These are phyloP conservation scores for Argentina silus DNA, from an alignment of 2,797 vertebrate species.

Conservation along the genomic window DNA sequence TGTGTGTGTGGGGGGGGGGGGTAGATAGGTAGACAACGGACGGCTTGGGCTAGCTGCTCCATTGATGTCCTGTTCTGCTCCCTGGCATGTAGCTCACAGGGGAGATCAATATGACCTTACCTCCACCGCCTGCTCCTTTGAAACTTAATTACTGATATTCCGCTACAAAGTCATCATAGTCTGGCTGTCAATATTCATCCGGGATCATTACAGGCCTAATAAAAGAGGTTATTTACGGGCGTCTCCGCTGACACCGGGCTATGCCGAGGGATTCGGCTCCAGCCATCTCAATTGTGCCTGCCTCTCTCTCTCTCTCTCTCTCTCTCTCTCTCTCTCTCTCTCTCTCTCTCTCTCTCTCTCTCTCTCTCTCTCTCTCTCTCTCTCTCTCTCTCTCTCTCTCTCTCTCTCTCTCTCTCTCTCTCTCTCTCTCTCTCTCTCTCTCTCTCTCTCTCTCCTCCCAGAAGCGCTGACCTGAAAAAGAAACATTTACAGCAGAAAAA, in stretches of 20 bases:
- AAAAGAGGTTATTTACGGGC: slow-evolving; percentile 81
- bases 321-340: not conserved
- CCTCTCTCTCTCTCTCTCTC: slow-evolving; percentile 1
- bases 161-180: slow-evolving; percentile 84
- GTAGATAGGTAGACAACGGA: too few species aligned
- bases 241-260: slow-evolving; percentile 74
- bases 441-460: slow-evolving; percentile 54
- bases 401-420: not conserved
- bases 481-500: slow-evolving; percentile 76
- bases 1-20: not conserved
- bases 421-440: not conserved
- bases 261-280: slow-evolving; percentile 67
- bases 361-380: not conserved
- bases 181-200: slow-evolving; percentile 82
- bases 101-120: slow-evolving; percentile 85
- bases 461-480: slow-evolving; percentile 79
- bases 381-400: not conserved
- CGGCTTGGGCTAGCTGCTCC: slow-evolving; percentile 50
- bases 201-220: slow-evolving; percentile 82
- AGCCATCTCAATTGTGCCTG: slow-evolving; percentile 77
- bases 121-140: slow-evolving; percentile 77
- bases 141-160: slow-evolving; percentile 87
- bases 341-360: slow-evolving; percentile 9
- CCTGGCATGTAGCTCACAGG: slow-evolving; percentile 72
- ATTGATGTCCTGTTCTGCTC: slow-evolving; percentile 71